These are phyloP conservation scores for Crocodylus rhombifer DNA, from an alignment of 2,797 vertebrate species.

Conservation along the genomic window DNA sequence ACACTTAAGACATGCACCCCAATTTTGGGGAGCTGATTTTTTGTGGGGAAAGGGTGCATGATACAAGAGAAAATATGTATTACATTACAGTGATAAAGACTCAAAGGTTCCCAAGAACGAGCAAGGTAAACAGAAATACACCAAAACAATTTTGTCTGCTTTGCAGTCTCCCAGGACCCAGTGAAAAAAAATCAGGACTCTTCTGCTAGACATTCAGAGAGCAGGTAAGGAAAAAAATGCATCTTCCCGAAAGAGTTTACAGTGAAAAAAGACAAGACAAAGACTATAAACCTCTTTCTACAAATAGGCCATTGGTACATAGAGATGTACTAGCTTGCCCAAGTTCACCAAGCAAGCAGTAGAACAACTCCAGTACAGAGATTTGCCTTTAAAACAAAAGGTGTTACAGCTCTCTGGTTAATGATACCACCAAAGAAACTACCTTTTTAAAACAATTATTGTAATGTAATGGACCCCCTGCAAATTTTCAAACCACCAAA, in stretches of 20 bases:
- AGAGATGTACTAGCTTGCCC: neutral
- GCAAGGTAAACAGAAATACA: neutral
- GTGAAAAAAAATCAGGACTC: neutral
- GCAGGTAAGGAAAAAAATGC: neutral
- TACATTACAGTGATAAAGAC: neutral
- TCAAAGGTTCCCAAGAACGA: neutral
- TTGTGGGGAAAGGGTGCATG: too few relatives aligned
- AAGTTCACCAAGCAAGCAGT: neutral
- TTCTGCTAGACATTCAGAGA: neutral
- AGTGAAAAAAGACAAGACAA: neutral
- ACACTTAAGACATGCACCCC: too few relatives aligned
- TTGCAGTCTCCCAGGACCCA: neutral
- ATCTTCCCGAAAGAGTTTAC: neutral
- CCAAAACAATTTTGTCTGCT: neutral
- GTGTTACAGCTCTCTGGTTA: neutral
- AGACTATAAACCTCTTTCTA: neutral
- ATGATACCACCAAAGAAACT: rapidly evolving
- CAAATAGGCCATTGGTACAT: neutral
- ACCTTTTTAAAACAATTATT: neutral
- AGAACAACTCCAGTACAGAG: constrained; percentile 24
- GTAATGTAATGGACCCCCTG: neutral
- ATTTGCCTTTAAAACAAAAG: neutral
- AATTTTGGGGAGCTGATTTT: too few relatives aligned
- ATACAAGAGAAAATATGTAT: neutral
- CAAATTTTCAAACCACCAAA: neutral